Evolutionary conservation across 2,113 vertebrate genomes (phyloP), one percentile per base, ranked within the genome.

Genomic region (Macrotis lagotis): DNA sequence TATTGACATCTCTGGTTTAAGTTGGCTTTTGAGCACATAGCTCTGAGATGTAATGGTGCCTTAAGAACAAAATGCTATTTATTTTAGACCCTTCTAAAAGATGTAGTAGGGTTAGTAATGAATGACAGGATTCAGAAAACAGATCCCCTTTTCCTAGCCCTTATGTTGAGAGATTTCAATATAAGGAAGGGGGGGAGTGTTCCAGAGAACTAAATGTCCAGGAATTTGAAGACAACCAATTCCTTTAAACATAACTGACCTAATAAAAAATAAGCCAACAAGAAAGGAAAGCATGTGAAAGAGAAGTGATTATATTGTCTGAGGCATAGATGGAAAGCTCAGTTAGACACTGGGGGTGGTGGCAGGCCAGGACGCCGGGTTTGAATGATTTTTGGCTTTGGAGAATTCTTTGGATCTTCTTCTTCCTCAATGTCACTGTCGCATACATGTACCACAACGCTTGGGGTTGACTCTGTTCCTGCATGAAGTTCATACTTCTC

Each of bases 381-480:
- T 89, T 99, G 99, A 97, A 99, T 98, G 97, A 99, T 99, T 99
- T 99, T 99, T 98, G 99, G 99, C 98, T 99, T 99, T 89, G 99
- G 99, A 97, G 98, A 98, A 96, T 98, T 99, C 98, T 99, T 99
- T 98, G 99, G 98, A 96, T 99, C 99, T 95, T 99, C 99, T 0
- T 99, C 99, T 37, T 99, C 99, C 53, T 99, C 99, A 48, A 98
- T 98, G 97, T 99, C 99, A 0, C 99, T 99, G 98, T 99, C 99
- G 0, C 99, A 99, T 91, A 99, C 99, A 0, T 99, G 99, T 95
- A 99, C 99, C 0, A 99, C 99, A 50, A 99, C 99, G 10, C 99
- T 99, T 47, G 99, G 99, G 49, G 99, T 99, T 94, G 99, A 99
- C 95, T 99, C 99, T 0, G 99, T 99, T 91, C 99, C 99, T 7